phyloP scores from a whole-genome alignment of 2,797 vertebrate genomes.

The Cynopterus sphinx region DNA sequence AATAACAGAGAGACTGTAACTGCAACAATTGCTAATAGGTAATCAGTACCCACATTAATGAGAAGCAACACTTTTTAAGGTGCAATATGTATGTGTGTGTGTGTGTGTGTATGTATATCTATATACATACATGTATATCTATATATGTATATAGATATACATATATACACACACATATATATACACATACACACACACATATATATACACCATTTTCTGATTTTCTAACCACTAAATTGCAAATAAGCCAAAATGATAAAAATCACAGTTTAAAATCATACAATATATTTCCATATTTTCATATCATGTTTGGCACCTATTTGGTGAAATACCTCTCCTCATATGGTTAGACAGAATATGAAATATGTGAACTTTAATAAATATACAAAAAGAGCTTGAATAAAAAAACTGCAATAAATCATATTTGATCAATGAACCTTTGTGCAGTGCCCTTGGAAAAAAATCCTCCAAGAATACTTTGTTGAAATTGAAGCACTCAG shows the following conservation, averaged over 20 bases:
- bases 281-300: slow-evolving; percentile 79
- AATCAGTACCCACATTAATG: neutral
- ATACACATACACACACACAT: too few relatives aligned
- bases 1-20: neutral
- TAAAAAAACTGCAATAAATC: slow-evolving; percentile 81
- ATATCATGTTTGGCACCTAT: slow-evolving; percentile 81
- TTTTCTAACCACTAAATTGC: slow-evolving; percentile 77
- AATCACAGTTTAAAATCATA: slow-evolving; percentile 79
- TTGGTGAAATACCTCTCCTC: slow-evolving; percentile 82
- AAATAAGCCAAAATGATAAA: slow-evolving; percentile 78
- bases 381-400: slow-evolving; percentile 84
- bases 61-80: slow-evolving; percentile 22
- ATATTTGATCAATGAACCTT: slow-evolving; percentile 85
- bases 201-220: slow-evolving; percentile 43
- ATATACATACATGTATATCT: too few relatives aligned
- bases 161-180: too few relatives aligned
- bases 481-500: slow-evolving; percentile 85
- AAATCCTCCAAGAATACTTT: slow-evolving; percentile 81
- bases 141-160: too few relatives aligned
- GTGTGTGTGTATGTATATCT: too few relatives aligned
- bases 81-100: neutral
- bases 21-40: slow-evolving; percentile 32
- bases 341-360: slow-evolving; percentile 78
- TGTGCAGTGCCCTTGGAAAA: slow-evolving; percentile 84
- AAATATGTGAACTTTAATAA: slow-evolving; percentile 85